Evolutionary conservation across 2,888 invertebrate species (phyloP), one percentile per base, ranked within the genome.

Genomic region (Neocrepidodera transversa): DNA sequence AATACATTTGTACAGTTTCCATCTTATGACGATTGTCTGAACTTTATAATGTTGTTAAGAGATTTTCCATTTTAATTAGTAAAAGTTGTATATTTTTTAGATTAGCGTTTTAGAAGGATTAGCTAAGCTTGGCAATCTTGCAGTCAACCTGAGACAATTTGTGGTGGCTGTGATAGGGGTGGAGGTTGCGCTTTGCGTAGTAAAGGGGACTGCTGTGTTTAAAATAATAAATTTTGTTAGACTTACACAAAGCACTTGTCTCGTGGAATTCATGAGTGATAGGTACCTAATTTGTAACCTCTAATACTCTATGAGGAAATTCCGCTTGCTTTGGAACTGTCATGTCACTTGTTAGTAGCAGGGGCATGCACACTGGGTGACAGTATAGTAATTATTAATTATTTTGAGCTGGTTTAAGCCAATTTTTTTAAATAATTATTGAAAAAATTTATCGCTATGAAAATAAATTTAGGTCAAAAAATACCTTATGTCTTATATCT

Each of bases 171-270:
- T n/a, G 23, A 42, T 42, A 42, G 42, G 32, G 32, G 32, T 6
- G 3, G 42, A 20, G 10, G 42, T 20, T 20, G 42, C n/a, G 11
- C 7, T 42, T 11, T 4, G 51, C 16, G 38, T 13, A 2, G 13
- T 40, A 16, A 14, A 32, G 40, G 36, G 40, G 11, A 51, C 38
- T 51, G 30, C 28, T 28, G 40, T 42, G 8, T 51, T 51, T 51
- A 51, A 51, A 51, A 51, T 51, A 51, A 51, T 51, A 51, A 51
- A 51, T 51, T 48, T 48, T 17, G 42, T 52, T 38, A 52, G 42
- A 52, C 52, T 42, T 52, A 52, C 52, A 32, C 32, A 47, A 47
- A 47, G 28, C 47, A 43, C 52, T 52, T 52, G 52, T 52, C 52
- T 52, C 30, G 40, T 36, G 16, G 20, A 52, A 42, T 43, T 43